Conservation (phyloP, 2,113 vertebrate genomes). For the Delphinus delphis region DNA sequence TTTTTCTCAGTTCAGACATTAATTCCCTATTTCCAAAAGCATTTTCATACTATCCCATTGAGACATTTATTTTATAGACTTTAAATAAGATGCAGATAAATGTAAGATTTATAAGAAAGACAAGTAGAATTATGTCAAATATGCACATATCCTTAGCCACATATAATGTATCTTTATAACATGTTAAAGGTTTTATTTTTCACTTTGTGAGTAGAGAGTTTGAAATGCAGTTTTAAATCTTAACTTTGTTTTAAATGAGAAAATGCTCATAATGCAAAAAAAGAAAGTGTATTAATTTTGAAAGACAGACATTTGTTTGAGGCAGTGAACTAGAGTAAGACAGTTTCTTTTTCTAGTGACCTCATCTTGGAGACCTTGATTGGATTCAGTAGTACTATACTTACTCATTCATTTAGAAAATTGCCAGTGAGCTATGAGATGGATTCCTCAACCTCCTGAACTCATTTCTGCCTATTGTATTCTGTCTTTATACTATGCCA, state of each 20-base stretch:
- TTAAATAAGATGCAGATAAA: neutral
- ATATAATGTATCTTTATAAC: neutral
- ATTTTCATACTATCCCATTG: neutral
- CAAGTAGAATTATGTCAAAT: neutral
- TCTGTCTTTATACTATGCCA: neutral
- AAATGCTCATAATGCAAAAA: neutral
- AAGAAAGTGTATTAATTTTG: conserved; percentile 26
- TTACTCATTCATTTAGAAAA: conserved; percentile 53
- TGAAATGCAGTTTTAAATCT: neutral
- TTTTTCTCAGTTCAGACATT: neutral
- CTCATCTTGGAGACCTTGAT: conserved; percentile 2
- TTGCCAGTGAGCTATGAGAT: neutral
- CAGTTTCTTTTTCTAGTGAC: neutral
- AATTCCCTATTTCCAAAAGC: neutral
- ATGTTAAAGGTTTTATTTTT: neutral
- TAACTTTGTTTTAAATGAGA: neutral
- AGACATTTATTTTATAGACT: neutral
- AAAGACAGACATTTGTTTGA: neutral
- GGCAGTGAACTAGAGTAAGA: neutral
- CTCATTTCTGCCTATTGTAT: conserved; percentile 13
- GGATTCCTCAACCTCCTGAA: neutral
- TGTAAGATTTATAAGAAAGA: neutral
- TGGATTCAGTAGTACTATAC: neutral
- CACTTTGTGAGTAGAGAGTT: neutral
- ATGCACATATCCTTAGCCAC: neutral